Percentiles rank a stretch among this genome's conserved stretches.
Evolutionary conservation across 2,888 invertebrate genomes (phyloP).

Genomic region (Drosophila nigricruria): DNA sequence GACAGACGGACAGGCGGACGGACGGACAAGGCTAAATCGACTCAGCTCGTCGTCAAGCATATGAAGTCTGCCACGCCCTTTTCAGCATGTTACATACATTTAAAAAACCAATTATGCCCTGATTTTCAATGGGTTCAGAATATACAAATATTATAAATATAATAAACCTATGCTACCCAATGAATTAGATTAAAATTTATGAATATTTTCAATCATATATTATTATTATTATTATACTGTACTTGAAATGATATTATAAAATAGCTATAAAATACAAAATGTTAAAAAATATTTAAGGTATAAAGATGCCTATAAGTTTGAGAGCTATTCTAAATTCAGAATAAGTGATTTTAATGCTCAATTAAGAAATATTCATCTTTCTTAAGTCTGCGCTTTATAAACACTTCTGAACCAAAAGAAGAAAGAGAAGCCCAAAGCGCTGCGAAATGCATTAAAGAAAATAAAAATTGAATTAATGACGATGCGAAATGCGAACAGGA

Average conservation of each 20-base stretch:
- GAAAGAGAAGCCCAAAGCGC: conserved; percentile 46
- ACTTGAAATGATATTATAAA: not conserved
- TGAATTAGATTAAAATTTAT: too few relatives aligned
- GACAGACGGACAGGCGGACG: too few relatives aligned
- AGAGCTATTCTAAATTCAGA: not conserved
- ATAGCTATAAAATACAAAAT: not conserved
- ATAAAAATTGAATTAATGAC: conserved; percentile 9
- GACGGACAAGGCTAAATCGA: too few relatives aligned
- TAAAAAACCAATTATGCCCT: too few relatives aligned
- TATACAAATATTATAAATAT: too few relatives aligned
- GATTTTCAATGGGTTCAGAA: too few relatives aligned
- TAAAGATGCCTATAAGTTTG: not conserved
- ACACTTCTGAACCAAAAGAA: conserved; percentile 34
- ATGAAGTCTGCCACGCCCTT: too few relatives aligned
- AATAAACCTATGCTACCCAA: too few relatives aligned
- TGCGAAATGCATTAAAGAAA: conserved; percentile 63
- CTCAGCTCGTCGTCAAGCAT: too few relatives aligned
- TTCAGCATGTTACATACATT: too few relatives aligned
- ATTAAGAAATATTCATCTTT: not conserved
- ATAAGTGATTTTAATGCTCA: not conserved
- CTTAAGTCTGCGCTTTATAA: not conserved
- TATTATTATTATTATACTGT: too few relatives aligned
- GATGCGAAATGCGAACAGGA: conserved; percentile 24
- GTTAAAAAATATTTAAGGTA: not conserved
- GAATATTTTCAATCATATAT: too few relatives aligned